phyloP scores from a whole-genome alignment of 2,113 vertebrate species.

The Elaphurus davidianus region DNA sequence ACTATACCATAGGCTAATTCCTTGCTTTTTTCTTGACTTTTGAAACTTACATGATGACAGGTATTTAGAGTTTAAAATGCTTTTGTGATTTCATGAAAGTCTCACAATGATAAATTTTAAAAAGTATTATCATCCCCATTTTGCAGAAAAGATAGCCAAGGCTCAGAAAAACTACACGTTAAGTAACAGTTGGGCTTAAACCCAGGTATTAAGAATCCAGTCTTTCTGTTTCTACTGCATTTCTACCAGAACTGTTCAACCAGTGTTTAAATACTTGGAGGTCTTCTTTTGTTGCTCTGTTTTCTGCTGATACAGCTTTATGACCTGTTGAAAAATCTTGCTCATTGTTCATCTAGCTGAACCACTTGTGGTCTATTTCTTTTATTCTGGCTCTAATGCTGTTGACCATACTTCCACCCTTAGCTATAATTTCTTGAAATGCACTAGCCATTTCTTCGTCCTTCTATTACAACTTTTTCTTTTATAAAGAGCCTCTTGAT shows the following conservation, averaged over 20 bases:
- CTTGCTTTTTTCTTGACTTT: conserved; percentile 7
- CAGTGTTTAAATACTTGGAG: neutral
- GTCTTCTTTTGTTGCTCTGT: neutral
- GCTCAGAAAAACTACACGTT: neutral
- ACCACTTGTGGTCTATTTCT: neutral
- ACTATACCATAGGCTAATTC: neutral
- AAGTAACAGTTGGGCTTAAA: neutral
- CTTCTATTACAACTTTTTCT: neutral
- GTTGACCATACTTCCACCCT: neutral
- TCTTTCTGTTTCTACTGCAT: neutral
- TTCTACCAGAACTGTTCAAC: neutral
- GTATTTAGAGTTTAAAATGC: neutral
- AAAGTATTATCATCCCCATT: neutral
- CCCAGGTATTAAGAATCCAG: neutral
- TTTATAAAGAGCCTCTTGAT: neutral
- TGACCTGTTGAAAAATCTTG: neutral
- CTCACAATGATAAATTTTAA: neutral
- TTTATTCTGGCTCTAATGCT: neutral
- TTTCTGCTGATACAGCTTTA: neutral
- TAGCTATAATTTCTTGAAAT: neutral
- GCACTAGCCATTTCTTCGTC: neutral
- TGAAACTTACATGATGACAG: neutral
- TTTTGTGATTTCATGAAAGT: neutral
- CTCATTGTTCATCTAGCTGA: neutral
- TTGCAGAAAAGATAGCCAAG: neutral